These are phyloP conservation scores for Choristoneura rosaceana DNA, from an alignment of 2,888 invertebrate genomes.

Conservation along the genomic window DNA sequence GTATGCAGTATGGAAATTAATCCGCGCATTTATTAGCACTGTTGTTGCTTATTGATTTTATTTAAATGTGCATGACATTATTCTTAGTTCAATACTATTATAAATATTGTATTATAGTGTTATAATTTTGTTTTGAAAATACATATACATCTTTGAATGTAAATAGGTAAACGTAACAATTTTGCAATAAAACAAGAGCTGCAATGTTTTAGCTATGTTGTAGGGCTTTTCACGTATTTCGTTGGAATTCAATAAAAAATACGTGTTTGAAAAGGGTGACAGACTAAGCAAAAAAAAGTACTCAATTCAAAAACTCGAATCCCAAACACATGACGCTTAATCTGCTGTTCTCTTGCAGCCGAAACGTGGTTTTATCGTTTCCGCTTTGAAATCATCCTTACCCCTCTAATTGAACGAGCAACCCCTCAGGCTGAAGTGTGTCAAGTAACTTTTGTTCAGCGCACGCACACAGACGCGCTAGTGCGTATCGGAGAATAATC, in stretches of 20 bases:
- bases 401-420: slow-evolving; percentile 35
- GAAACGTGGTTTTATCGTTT: slow-evolving; percentile 38
- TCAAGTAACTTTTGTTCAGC: slow-evolving; percentile 41
- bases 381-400: slow-evolving; percentile 36
- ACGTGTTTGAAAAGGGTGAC: slow-evolving; percentile 7
- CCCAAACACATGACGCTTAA: slow-evolving; percentile 15
- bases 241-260: not conserved
- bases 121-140: not conserved
- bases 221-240: not conserved
- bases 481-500: slow-evolving; percentile 21
- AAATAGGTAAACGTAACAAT: not conserved
- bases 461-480: slow-evolving; percentile 31
- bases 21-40: slow-evolving; percentile 34
- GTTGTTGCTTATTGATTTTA: slow-evolving; percentile 36
- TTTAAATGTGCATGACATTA: slow-evolving; percentile 20
- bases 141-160: not conserved
- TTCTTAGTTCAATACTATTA: too few relatives aligned
- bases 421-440: slow-evolving; percentile 38
- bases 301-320: slow-evolving; percentile 13
- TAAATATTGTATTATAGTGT: not conserved
- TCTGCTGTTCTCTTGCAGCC: slow-evolving; percentile 38
- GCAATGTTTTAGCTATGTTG: too few relatives aligned
- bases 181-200: not conserved
- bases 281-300: slow-evolving; percentile 16
- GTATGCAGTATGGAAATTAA: slow-evolving; percentile 35